These are phyloP conservation scores for Rhopalosiphum maidis DNA, from an alignment of 1,140 invertebrate species.

Conservation along the genomic window DNA sequence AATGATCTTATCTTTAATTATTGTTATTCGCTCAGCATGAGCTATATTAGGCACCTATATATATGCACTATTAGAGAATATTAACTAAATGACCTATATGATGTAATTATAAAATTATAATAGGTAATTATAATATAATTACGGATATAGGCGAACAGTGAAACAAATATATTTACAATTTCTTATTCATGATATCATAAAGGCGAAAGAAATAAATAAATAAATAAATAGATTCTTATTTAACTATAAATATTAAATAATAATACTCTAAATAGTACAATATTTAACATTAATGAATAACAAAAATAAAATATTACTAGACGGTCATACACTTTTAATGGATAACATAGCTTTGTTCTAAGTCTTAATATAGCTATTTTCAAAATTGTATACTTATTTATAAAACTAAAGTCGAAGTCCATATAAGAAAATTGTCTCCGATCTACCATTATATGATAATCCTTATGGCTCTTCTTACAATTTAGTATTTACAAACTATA, in stretches of 20 bases:
- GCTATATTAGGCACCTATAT: background rate
- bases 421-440: background rate
- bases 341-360: background rate
- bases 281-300: conserved; percentile 1
- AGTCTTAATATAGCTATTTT: background rate
- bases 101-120: background rate
- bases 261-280: background rate
- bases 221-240: background rate
- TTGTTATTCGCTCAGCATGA: background rate
- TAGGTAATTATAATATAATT: background rate
- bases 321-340: background rate
- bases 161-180: background rate
- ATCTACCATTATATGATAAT: background rate
- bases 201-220: background rate
- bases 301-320: background rate
- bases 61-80: background rate
- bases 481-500: background rate
- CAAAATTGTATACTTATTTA: background rate
- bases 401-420: background rate
- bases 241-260: background rate
- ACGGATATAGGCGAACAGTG: background rate
- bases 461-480: background rate
- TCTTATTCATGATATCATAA: background rate
- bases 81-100: background rate
- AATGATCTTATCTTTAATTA: background rate